Evolutionary conservation across 2,797 vertebrate species (phyloP), one percentile per base, ranked within the genome.

Genomic region (Scomberomorus guttatus): DNA sequence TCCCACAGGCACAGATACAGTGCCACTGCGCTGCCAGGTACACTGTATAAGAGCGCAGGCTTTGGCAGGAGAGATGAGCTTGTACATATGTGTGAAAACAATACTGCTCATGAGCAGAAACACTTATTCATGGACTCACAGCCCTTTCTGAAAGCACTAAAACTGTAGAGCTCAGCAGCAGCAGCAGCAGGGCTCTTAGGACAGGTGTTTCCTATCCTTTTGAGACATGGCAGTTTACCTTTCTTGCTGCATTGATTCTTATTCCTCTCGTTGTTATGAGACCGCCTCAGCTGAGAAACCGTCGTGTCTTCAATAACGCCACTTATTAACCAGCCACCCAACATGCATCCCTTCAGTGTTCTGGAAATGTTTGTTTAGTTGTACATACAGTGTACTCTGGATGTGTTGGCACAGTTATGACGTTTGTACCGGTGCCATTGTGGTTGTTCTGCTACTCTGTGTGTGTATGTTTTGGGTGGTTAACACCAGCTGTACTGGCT

Each of bases 401-500:
- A 69, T 55, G 67, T 80, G 76, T 48, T 87, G 67, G 75, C 83
- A 86, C 68, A 63, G 82, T 59, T 57, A 52, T 64, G 64, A 71
- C 24, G 34, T 74, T 70, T 68, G 85, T 77, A 32, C 37, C n/a
- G 12, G 60, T 75, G 87, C 74, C 85, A 83, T 59, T 82, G 85
- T 85, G 83, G 89, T 75, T 76, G 76, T 73, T 82, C 70, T 83
- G 78, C 82, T 62, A 58, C 76, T 77, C 29, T 64, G 67, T 83
- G 87, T 79, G 84, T 87, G 85, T 87, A 62, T 91, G 87, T 92
- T 90, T 86, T 89, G 88, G 89, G 77, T 92, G 91, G 90, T 92
- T 92, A 91, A 90, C 93, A 89, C 87, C 89, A 92, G 90, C 90
- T 93, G 92, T 71, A 90, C 86, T 85, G 85, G 83, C 84, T 89